Percentiles rank a stretch among this genome's conserved stretches.
These are phyloP conservation scores for Bergia puertoricense DNA, from an alignment of 92 coral and sea anemone species.

Conservation along the genomic window DNA sequence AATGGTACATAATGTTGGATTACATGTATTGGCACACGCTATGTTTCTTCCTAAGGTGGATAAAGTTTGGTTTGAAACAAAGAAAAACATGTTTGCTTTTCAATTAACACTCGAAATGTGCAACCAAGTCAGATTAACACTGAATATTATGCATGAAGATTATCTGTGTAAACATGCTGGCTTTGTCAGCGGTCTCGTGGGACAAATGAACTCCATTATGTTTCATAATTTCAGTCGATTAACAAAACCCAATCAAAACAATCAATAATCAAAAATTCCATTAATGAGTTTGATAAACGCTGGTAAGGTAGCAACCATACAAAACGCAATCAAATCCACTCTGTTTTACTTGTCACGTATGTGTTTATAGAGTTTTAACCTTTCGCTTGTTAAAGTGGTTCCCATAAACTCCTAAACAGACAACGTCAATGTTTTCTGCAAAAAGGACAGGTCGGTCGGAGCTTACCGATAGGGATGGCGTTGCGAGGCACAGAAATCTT, in stretches of 20 bases:
- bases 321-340: neutral
- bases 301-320: neutral
- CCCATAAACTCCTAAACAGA: constrained; percentile 21
- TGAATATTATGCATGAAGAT: neutral
- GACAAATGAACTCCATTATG: neutral
- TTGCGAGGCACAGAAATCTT: constrained; percentile 78
- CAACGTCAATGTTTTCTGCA: constrained; percentile 12
- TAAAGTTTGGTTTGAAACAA: neutral
- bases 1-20: neutral
- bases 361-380: neutral
- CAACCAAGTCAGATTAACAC: neutral
- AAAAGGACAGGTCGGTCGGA: constrained; percentile 2
- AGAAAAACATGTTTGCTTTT: neutral
- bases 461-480: constrained; percentile 60
- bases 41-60: neutral
- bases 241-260: constrained; percentile 22
- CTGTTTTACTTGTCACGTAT: neutral
- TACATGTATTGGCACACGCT: neutral
- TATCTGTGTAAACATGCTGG: neutral
- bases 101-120: neutral
- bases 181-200: neutral
- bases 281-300: neutral
- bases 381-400: neutral
- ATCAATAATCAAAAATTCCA: neutral
- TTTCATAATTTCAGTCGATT: constrained; percentile 3